Percentiles rank a stretch among this genome's conserved stretches.
phyloP scores from a whole-genome alignment of 2,888 invertebrate species.

The Orchesellides sinensis region DNA sequence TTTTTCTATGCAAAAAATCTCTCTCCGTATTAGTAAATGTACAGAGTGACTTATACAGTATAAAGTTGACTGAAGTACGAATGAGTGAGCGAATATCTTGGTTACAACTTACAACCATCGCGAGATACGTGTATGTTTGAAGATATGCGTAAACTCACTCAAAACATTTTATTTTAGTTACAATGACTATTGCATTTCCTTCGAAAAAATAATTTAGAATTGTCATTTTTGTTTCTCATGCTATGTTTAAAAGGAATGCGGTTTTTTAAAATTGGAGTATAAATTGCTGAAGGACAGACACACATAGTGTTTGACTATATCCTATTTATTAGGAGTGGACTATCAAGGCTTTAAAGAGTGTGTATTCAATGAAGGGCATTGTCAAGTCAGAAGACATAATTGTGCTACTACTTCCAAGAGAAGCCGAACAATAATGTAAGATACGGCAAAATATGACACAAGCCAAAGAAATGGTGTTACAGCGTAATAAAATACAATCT shows the following conservation, averaged over 20 bases:
- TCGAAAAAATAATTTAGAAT: background rate
- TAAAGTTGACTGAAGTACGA: background rate
- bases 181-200: background rate
- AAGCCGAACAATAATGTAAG: background rate
- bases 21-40: background rate
- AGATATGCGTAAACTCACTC: no score
- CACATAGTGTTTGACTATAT: slow-evolving; percentile 11
- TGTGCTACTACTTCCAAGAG: background rate
- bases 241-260: slow-evolving; percentile 24
- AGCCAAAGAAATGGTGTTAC: no score
- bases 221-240: background rate
- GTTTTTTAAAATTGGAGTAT: slow-evolving; percentile 30
- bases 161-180: background rate
- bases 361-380: slow-evolving; percentile 6
- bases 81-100: slow-evolving; percentile 7
- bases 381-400: background rate
- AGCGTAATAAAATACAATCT: no score
- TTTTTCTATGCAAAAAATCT: slow-evolving; percentile 8
- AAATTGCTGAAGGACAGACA: slow-evolving; percentile 25
- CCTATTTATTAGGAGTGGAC: slow-evolving; percentile 26
- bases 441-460: background rate
- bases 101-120: no score
- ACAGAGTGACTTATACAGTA: background rate
- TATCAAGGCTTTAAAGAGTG: slow-evolving; percentile 28
- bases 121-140: background rate